Evolutionary conservation across 2,888 invertebrate species (phyloP), one percentile per base, ranked within the genome.

Genomic region (Dexiosoma caninum): DNA sequence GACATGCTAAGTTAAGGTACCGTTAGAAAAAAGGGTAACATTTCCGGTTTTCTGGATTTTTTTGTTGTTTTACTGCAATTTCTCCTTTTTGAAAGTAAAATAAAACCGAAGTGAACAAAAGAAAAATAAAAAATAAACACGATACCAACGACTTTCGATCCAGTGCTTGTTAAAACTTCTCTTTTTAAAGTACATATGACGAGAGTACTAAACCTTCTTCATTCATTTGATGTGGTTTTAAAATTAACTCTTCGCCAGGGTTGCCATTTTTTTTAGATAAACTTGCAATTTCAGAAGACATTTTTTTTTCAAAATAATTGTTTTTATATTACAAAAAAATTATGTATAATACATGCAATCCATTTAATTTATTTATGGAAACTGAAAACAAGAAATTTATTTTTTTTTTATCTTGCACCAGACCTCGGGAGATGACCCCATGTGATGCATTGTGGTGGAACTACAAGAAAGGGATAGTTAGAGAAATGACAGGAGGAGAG

Each of bases 1-100:
- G 9, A 59, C 46, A 55, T 55, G 49, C 30, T 42, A 10, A 69
- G 44, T 32, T 55, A 62, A 55, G 60, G 64, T 79, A 71, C 79
- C 75, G 79, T 80, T 80, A 75, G 70, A 53, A 80, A 80, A 76
- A 80, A 80, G 79, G 79, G 79, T 80, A 80, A 80, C 79, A 70
- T 75, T 75, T 80, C 79, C 79, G 79, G 79, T 80, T 80, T 79
- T 74, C 14, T 74, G 67, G 37, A 67, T 66, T 46, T 57, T n/a
- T 32, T 37, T 66, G 30, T 60, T 66, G 40, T 42, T 37, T 60
- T 78, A 37, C 42, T 64, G 57, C 19, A 49, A 75, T 75, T 75
- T 75, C 66, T 70, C 66, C 64, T 80, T 59, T 77, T 77, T 35
- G 37, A 59, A 59, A 66, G 37, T 21, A 66, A 49, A 57, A 46